Evolutionary conservation across 2,888 invertebrate genomes (phyloP).

Genomic region (Eumacrocentrus americanus): DNA sequence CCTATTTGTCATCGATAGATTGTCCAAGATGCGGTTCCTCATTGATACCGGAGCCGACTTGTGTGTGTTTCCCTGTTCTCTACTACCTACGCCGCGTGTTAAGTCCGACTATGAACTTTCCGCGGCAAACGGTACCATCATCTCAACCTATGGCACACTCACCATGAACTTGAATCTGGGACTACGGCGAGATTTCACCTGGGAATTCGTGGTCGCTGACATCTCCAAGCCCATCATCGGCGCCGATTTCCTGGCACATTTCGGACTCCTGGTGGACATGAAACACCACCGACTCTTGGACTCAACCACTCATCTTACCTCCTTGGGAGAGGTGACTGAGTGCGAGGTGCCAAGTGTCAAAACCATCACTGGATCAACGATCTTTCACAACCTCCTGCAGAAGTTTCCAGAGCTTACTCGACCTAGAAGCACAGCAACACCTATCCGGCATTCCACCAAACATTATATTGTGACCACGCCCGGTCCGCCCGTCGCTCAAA

Average conservation of each 20-base stretch:
- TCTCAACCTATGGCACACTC: constrained; percentile 46
- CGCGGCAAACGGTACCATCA: constrained; percentile 49
- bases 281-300: constrained; percentile 39
- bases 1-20: constrained; percentile 31
- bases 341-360: not conserved
- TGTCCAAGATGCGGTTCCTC: constrained; percentile 29
- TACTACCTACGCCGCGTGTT: constrained; percentile 32
- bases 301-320: constrained; percentile 14
- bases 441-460: constrained; percentile 18
- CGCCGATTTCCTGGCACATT: constrained; percentile 48
- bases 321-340: not conserved
- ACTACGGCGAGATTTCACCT: constrained; percentile 43
- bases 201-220: constrained; percentile 51
- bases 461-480: constrained; percentile 44
- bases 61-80: constrained; percentile 36
- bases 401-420: constrained; percentile 24
- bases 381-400: constrained; percentile 10
- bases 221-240: constrained; percentile 51
- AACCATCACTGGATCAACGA: not conserved
- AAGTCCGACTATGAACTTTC: constrained; percentile 41
- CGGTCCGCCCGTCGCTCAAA: constrained; percentile 46
- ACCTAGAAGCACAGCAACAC: constrained; percentile 32
- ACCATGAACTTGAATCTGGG: constrained; percentile 43
- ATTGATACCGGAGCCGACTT: constrained; percentile 40
- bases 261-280: constrained; percentile 46